A percentile compares a stretch with the other conserved stretches of the same genome.
Evolutionary conservation across 2,888 invertebrate genomes (phyloP).

Genomic region (Caenorhabditis sp.): DNA sequence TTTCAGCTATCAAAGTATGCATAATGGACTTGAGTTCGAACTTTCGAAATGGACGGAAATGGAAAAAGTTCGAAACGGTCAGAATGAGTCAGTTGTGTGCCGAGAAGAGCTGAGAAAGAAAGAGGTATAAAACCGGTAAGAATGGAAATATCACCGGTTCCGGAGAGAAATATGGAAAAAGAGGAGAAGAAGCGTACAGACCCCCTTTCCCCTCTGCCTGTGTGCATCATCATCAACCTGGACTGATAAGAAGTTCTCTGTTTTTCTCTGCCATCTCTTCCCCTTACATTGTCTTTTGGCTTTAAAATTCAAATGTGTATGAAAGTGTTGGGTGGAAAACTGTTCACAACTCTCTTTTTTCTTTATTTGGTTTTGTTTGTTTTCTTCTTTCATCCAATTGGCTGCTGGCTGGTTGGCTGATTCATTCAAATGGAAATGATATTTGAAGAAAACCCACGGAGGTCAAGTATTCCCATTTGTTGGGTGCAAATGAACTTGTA

Average conservation of each 20-base stretch:
- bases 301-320: conserved; percentile 27
- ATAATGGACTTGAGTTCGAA: too few species aligned
- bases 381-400: conserved; percentile 34
- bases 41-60: conserved; percentile 7
- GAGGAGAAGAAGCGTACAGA: conserved; percentile 30
- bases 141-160: conserved; percentile 6
- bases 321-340: conserved; percentile 21
- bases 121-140: conserved; percentile 25
- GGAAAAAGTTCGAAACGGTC: conserved; percentile 7
- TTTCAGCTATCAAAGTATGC: too few species aligned
- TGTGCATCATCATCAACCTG: conserved; percentile 28
- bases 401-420: conserved; percentile 19
- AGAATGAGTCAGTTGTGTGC: conserved; percentile 45
- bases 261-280: conserved; percentile 13
- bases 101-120: conserved; percentile 36
- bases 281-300: not conserved
- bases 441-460: not conserved
- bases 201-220: conserved; percentile 6
- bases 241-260: conserved; percentile 33
- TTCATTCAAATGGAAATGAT: conserved; percentile 36
- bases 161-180: conserved; percentile 16
- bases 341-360: conserved; percentile 18
- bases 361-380: conserved; percentile 30
- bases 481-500: not conserved
- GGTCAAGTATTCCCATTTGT: not conserved